Conservation (phyloP, 2,113 vertebrate species). For the Condylura cristata region DNA sequence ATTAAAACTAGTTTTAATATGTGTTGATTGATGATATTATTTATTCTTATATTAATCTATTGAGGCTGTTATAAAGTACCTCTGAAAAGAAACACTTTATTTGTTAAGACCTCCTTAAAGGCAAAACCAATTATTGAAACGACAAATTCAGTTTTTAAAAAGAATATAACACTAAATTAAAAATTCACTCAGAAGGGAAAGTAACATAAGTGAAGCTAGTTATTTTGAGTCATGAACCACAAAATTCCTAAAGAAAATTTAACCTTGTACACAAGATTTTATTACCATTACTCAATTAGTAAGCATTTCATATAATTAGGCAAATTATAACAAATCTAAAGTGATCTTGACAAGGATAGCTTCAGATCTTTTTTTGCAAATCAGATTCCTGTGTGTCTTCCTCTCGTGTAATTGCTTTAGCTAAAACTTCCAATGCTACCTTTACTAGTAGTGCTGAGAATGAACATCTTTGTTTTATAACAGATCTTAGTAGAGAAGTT, state of each 20-base stretch:
- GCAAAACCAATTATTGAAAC: neutral
- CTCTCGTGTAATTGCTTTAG: too few species aligned
- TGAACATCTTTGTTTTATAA: too few species aligned
- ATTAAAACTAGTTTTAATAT: conserved; percentile 28
- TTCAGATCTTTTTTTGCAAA: too few species aligned
- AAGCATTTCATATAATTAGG: neutral
- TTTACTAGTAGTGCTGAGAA: too few species aligned
- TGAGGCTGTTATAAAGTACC: neutral
- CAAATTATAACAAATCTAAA: neutral
- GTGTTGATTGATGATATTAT: neutral
- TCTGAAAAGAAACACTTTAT: neutral
- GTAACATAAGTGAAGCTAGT: neutral
- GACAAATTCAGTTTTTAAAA: neutral
- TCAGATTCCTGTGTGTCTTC: too few species aligned
- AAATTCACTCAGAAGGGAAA: neutral
- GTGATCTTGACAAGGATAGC: neutral
- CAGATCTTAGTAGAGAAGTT: too few species aligned
- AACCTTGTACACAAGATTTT: neutral
- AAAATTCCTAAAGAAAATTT: neutral
- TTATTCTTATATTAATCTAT: neutral
- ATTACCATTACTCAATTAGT: neutral
- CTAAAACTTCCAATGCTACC: too few species aligned
- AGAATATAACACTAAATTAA: neutral
- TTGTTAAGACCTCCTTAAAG: neutral
- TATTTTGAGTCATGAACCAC: neutral